phyloP scores from a whole-genome alignment of 2,797 vertebrate species.

The Eupleurogrammus muticus region DNA sequence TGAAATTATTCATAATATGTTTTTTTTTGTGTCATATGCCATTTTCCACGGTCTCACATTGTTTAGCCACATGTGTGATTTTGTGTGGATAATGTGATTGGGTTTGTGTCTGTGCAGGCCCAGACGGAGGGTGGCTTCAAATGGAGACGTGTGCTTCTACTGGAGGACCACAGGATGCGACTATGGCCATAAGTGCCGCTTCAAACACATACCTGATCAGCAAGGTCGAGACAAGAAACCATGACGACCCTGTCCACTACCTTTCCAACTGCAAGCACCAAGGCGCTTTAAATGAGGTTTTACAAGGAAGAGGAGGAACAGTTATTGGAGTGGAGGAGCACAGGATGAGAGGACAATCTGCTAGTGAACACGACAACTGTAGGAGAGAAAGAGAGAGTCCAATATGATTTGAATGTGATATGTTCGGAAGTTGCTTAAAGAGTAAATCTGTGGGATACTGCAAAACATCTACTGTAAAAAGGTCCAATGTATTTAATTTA shows the following conservation, averaged over 20 bases:
- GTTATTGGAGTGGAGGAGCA: neutral
- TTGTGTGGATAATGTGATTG: neutral
- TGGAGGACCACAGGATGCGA: conserved; percentile 59
- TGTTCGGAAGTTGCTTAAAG: neutral
- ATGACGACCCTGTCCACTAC: conserved; percentile 2
- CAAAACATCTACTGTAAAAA: neutral
- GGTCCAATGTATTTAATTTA: neutral
- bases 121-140: conserved; percentile 63
- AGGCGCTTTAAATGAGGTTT: neutral
- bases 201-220: conserved; percentile 57
- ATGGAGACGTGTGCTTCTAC: conserved; percentile 76
- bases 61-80: neutral
- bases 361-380: conserved; percentile 7
- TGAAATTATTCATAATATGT: neutral
- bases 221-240: conserved; percentile 50
- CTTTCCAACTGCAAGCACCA: neutral
- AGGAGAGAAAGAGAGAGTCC: no score
- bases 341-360: neutral
- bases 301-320: neutral
- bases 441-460: neutral
- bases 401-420: neutral
- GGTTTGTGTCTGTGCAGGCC: conserved; percentile 47
- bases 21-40: no score
- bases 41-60: no score
- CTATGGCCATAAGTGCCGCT: conserved; percentile 55